Conservation (phyloP, 2,888 invertebrate genomes). For the Amblyjoppa proteus region DNA sequence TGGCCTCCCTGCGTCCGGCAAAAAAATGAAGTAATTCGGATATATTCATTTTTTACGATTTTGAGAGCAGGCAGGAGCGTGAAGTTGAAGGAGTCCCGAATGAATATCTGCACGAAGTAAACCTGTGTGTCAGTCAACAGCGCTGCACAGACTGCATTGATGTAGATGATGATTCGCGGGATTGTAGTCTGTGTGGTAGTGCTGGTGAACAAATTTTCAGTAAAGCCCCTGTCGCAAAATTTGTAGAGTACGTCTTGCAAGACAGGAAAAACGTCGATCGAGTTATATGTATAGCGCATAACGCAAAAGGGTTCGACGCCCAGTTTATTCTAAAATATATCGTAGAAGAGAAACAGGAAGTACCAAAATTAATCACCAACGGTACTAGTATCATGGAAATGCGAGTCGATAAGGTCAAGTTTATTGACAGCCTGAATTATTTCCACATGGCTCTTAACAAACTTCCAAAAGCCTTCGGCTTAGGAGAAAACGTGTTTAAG, state of each 20-base stretch:
- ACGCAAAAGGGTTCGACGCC: conserved; percentile 47
- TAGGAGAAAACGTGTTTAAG: conserved; percentile 65
- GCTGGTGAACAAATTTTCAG: not conserved
- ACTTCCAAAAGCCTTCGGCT: conserved; percentile 74
- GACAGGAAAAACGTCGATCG: not conserved
- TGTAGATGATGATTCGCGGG: not conserved
- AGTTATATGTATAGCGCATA: conserved; percentile 54
- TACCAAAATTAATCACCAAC: not conserved
- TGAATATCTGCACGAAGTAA: not conserved
- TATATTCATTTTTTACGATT: not conserved
- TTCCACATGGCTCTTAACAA: conserved; percentile 72
- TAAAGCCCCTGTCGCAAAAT: not conserved
- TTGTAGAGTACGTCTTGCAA: not conserved
- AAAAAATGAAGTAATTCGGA: not conserved
- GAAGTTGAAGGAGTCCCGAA: not conserved
- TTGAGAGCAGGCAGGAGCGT: not conserved
- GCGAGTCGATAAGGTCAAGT: conserved; percentile 33
- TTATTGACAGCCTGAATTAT: conserved; percentile 74
- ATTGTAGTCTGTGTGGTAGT: not conserved
- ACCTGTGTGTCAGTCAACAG: conserved; percentile 2
- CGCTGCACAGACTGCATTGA: not conserved
- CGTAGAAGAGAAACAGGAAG: not conserved
- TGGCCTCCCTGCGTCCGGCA: not conserved
- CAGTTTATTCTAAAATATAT: conserved; percentile 42
- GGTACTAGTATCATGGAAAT: conserved; percentile 5